A percentile compares a stretch with the other conserved stretches of the same genome.
Conservation (phyloP, 2,113 vertebrate species). For the Microtus richardsoni region DNA sequence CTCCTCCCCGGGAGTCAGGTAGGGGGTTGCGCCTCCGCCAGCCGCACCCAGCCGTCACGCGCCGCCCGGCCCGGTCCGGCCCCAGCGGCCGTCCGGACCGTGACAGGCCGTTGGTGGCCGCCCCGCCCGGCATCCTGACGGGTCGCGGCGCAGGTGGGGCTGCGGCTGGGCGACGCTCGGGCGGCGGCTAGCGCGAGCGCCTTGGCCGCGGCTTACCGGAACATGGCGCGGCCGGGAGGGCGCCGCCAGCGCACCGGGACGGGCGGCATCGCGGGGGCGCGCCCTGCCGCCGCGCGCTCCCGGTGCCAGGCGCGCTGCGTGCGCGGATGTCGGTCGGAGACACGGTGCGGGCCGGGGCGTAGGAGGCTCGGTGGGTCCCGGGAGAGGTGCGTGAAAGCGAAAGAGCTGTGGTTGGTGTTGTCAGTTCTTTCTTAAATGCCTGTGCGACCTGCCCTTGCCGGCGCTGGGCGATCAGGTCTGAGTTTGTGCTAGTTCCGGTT, state of each 20-base stretch:
- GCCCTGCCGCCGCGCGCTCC: slow-evolving; percentile 5
- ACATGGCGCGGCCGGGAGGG: slow-evolving; percentile 76
- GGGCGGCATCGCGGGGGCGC: slow-evolving; percentile 12
- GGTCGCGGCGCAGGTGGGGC: slow-evolving; percentile 22
- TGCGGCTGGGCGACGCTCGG: not conserved
- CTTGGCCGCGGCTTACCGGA: slow-evolving; percentile 41
- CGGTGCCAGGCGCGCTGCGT: not conserved
- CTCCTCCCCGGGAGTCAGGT: slow-evolving; percentile 50
- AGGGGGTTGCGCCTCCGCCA: slow-evolving; percentile 32
- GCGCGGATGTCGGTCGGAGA: not conserved
- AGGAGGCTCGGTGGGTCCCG: not conserved
- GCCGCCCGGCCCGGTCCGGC: not conserved
- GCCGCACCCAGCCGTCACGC: not conserved
- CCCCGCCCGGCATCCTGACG: not conserved
- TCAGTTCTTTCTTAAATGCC: not conserved
- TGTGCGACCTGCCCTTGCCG: not conserved
- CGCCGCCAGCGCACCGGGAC: slow-evolving; percentile 16
- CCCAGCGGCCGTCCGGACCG: not conserved
- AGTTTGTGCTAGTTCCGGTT: not conserved
- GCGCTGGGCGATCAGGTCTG: not conserved
- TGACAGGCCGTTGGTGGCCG: slow-evolving; percentile 63
- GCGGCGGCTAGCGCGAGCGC: not conserved
- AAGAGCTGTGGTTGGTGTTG: not conserved
- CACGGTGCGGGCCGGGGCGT: not conserved
- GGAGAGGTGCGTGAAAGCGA: not conserved